A percentile compares a stretch with the other conserved stretches of the same genome.
phyloP scores from a whole-genome alignment of 2,797 vertebrate species.

The Sebastes oblongus region DNA sequence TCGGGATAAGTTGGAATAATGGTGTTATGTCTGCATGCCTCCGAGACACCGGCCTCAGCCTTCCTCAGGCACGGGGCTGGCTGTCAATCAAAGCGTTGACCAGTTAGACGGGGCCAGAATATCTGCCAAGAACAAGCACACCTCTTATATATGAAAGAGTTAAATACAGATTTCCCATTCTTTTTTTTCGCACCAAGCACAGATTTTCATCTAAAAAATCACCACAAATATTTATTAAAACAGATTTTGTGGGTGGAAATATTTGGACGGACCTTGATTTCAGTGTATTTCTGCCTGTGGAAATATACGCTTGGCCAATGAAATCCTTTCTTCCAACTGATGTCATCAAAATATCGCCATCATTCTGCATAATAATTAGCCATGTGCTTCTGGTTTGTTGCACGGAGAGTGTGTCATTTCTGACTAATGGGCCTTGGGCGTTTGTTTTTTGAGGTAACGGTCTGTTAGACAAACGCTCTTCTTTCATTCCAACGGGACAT shows the following conservation, averaged over 20 bases:
- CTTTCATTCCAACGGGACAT: too few relatives aligned
- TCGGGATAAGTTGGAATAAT: constrained; percentile 74
- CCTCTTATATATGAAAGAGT: background rate
- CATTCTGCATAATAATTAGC: too few relatives aligned
- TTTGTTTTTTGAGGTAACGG: too few relatives aligned
- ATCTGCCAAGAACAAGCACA: background rate
- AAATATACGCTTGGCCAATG: too few relatives aligned
- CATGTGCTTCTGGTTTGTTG: too few relatives aligned
- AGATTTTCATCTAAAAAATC: fast-evolving
- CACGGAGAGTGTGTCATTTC: fast-evolving
- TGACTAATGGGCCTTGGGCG: too few relatives aligned
- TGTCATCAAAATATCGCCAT: fast-evolving
- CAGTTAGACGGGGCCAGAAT: constrained; percentile 1
- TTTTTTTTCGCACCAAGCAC: background rate
- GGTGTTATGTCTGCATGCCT: constrained; percentile 64
- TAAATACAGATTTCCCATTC: background rate
- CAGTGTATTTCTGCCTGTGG: too few relatives aligned
- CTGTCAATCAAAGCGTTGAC: constrained; percentile 65
- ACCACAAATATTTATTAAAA: too few relatives aligned
- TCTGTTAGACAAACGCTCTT: fast-evolving
- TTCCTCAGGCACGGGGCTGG: constrained; percentile 14
- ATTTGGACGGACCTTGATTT: too few relatives aligned
- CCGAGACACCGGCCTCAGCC: constrained; percentile 49
- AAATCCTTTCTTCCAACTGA: too few relatives aligned
- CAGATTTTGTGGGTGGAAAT: too few relatives aligned